Percentiles rank a stretch among this genome's conserved stretches.
phyloP scores from a whole-genome alignment of 2,797 vertebrate species.

The Diplodus sargus region DNA sequence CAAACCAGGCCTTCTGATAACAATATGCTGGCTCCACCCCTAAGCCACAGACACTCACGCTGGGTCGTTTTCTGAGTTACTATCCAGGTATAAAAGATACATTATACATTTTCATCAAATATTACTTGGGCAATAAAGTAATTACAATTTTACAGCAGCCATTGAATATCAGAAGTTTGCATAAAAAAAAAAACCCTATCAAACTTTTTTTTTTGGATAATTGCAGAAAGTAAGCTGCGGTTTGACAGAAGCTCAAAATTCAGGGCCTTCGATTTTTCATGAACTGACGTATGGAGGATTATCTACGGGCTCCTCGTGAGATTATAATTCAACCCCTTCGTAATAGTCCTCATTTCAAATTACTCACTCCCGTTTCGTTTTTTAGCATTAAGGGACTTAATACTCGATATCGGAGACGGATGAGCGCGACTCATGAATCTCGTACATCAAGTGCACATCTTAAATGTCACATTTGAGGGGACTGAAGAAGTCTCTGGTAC shows the following conservation, averaged over 20 bases:
- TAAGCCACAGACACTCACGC: no score
- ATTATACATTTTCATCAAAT: background rate
- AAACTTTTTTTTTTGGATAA: slow-evolving; percentile 37
- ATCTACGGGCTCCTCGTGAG: slow-evolving; percentile 77
- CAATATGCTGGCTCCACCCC: no score
- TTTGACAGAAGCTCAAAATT: slow-evolving; percentile 70
- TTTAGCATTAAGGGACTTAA: slow-evolving; percentile 77
- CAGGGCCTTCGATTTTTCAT: slow-evolving; percentile 66
- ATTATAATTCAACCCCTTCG: slow-evolving; percentile 79
- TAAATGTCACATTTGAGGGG: slow-evolving; percentile 67
- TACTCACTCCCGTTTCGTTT: slow-evolving; percentile 72
- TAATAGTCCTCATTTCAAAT: slow-evolving; percentile 73
- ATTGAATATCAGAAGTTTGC: slow-evolving; percentile 22
- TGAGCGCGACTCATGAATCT: slow-evolving; percentile 72
- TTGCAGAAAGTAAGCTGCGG: slow-evolving; percentile 23
- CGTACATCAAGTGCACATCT: slow-evolving; percentile 61
- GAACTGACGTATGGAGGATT: slow-evolving; percentile 77
- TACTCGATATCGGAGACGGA: slow-evolving; percentile 76
- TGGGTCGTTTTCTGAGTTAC: no score
- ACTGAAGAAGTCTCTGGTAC: slow-evolving; percentile 21
- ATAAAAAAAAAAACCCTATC: background rate
- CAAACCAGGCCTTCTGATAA: no score
- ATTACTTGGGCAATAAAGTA: background rate
- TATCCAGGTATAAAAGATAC: background rate
- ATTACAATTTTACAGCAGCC: slow-evolving; percentile 2